Base-by-base conservation (phyloP, 2,113 vertebrate genomes). In the Pedionomus torquatus region DNA sequence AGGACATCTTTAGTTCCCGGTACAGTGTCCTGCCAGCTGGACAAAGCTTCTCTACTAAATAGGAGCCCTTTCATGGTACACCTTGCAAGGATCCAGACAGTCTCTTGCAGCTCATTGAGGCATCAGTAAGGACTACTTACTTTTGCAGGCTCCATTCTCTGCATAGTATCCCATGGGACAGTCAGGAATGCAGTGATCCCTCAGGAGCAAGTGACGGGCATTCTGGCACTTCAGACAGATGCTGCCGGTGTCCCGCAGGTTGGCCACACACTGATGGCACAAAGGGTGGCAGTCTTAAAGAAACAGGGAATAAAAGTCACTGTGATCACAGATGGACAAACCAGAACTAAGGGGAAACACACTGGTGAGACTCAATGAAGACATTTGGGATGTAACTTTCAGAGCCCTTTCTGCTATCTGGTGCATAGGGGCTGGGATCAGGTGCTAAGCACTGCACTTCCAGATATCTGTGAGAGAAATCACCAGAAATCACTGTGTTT, bases 181-280 rank as follows among this genome's bases (percentile, higher is more conserved):
- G 10, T 44, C 55, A 1, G 98, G 89, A 41, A 98, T 54, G n/a
- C 99, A 99, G 97, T 8, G 98, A 66, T 99, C 99, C 18, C 97
- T 98, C 37, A 99, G 98, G 31, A 99, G 97, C 94, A 98, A 92
- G 84, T 97, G 95, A 13, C 92, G 97, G 25, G 88, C 13, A 4
- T 89, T 96, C 88, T 98, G 98, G 83, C 99, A 99, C 97, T 87
- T 94, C 43, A 99, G 97, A 66, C 99, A 99, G 14, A 99, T 10
- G 10, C 99, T 99, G 76, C 99, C 98, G 0, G 95, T 60, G 71
- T 96, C 93, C 51, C 80, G 83, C 74, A 99, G 98, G 97, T 99
- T 95, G 2, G 99, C 98, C 3, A 98, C 95, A 26, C 99, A 99
- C 57, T 91, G 98, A 51, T 89, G 98, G 94, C 99, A 99, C 88